A percentile compares a stretch with the other conserved stretches of the same genome.
phyloP scores from a whole-genome alignment of 2,113 vertebrate genomes.

The Kobus ellipsiprymnus region DNA sequence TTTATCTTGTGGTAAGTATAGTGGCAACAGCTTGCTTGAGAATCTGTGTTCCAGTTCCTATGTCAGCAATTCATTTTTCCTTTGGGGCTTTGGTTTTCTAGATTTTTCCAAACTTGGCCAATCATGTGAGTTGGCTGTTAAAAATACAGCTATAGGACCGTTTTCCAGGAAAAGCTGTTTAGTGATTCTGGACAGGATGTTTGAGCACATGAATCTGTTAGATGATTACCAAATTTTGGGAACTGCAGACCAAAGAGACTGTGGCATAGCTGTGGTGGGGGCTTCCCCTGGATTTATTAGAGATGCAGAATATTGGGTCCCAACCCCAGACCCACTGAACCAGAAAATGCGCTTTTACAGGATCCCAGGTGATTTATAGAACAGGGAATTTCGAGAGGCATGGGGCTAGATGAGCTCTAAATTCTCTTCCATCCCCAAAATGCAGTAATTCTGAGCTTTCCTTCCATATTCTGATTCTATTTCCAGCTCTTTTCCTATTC shows the following conservation, averaged over 20 bases:
- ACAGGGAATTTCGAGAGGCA: neutral
- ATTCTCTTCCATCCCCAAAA: neutral
- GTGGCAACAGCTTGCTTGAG: neutral
- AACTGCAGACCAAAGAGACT: accelerated
- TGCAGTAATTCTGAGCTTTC: neutral
- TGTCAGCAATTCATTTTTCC: neutral
- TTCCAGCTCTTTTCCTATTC: neutral
- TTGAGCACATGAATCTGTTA: neutral
- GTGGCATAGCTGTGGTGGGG: accelerated
- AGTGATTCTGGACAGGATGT: neutral
- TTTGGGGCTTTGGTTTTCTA: neutral
- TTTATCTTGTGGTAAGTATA: neutral
- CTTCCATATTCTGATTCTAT: neutral
- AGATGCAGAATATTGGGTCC: neutral
- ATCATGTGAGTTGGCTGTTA: too few relatives aligned
- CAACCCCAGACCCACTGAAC: accelerated
- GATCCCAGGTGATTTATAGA: neutral
- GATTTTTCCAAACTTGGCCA: neutral
- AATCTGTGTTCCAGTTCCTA: neutral
- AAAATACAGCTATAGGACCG: neutral
- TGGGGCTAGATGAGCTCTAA: neutral
- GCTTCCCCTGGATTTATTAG: too few relatives aligned
- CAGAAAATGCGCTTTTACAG: neutral
- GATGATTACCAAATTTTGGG: neutral
- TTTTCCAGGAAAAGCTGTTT: neutral